Evolutionary conservation across 1,140 invertebrate species (phyloP).

Genomic region (Macrotrachela quadricornifera): DNA sequence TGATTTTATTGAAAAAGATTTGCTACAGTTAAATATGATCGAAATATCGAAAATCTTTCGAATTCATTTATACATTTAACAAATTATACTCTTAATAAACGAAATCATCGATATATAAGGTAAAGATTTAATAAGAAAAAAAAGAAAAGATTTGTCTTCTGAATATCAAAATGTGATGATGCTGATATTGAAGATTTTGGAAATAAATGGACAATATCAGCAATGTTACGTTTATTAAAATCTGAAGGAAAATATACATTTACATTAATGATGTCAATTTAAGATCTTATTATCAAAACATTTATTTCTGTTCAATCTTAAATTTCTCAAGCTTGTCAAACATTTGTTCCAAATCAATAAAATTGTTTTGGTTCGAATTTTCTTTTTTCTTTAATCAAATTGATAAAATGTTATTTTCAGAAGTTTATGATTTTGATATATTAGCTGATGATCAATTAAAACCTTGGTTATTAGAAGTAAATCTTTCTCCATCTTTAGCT

Average conservation of each 20-base stretch:
- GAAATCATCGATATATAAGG: constrained; percentile 16
- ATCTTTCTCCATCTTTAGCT: constrained; percentile 71
- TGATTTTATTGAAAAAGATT: too few species aligned
- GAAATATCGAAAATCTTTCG: constrained; percentile 17
- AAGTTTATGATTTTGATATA: constrained; percentile 66
- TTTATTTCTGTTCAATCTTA: constrained; percentile 64
- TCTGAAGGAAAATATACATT: constrained; percentile 49
- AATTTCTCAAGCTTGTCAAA: constrained; percentile 62
- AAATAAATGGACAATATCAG: constrained; percentile 74
- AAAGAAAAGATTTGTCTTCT: too few species aligned
- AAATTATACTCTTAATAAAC: constrained; percentile 90
- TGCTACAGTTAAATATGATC: constrained; percentile 31
- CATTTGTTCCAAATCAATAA: constrained; percentile 62
- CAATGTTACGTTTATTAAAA: constrained; percentile 59
- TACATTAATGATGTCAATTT: constrained; percentile 64
- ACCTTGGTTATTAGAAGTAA: constrained; percentile 65
- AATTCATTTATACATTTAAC: constrained; percentile 91
- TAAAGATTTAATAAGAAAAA: not conserved
- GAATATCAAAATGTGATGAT: constrained; percentile 27
- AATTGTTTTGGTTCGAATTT: constrained; percentile 56
- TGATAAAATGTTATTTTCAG: constrained; percentile 34
- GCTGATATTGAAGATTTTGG: constrained; percentile 32
- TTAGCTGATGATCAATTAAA: constrained; percentile 57
- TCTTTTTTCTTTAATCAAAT: not conserved
- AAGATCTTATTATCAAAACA: constrained; percentile 78